Conservation (phyloP, 2,113 vertebrate species). For the Rutilus rutilus region DNA sequence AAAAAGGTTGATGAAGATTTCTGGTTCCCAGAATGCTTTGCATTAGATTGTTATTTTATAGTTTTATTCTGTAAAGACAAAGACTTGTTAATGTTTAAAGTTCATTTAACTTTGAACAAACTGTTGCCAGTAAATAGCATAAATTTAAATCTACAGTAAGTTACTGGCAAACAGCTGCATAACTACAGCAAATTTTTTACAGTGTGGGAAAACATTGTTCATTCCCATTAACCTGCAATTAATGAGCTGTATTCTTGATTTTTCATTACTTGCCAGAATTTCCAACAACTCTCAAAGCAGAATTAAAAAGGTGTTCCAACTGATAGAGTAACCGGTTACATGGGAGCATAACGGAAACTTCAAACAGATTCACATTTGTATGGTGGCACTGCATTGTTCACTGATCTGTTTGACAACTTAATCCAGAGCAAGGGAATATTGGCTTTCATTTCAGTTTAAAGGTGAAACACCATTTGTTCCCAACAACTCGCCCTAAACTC, state of each 20-base stretch:
- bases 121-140: no score
- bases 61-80: no score
- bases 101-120: no score
- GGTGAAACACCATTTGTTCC: background rate
- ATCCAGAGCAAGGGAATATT: conserved; percentile 38
- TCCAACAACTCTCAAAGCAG: conserved; percentile 7
- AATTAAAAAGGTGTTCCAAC: conserved; percentile 28
- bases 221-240: background rate
- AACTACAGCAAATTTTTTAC: no score
- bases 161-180: no score
- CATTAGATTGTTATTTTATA: no score
- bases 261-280: conserved; percentile 1
- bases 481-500: background rate
- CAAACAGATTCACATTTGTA: conserved; percentile 29
- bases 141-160: no score
- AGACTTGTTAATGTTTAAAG: no score
- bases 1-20: no score
- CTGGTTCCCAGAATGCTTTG: no score
- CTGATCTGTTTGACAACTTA: conserved; percentile 52
- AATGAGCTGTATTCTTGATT: background rate
- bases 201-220: background rate
- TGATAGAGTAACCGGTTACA: background rate
- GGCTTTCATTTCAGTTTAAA: conserved; percentile 5
- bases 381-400: conserved; percentile 52
- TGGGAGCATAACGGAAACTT: conserved; percentile 28